Base-by-base conservation (phyloP, 2,113 vertebrate species). In the Neoarius graeffei region DNA sequence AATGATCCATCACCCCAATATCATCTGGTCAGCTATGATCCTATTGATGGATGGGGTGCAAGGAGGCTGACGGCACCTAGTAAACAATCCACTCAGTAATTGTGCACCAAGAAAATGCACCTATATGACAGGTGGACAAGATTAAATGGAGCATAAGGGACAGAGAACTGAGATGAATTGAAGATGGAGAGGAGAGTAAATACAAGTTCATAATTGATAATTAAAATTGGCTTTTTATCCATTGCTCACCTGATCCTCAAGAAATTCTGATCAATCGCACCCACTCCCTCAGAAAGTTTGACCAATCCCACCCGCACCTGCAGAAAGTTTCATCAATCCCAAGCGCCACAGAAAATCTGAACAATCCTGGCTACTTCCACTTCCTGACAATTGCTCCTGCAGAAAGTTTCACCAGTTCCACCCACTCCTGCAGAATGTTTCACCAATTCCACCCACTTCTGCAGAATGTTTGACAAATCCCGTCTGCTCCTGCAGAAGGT, bases 1-100 rank as follows among this genome's bases (percentile, higher is more conserved):
- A 57, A 57, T 59, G n/a, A 59, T 57, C n/a, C 54, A 30, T 80
- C 77, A 57, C 27, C 27, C 13, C n/a, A 81, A 81, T 81, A 81
- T 81, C 77, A 57, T 81, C 77, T 59, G 54, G 77, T 81, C 54
- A 57, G 77, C n/a, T 30, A 30, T 79, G 50, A 54, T n/a, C 11
- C 25, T 25, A 79, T 5, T 74, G 42, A 74, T 74, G 42, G 42
- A 74, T 50, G 71, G 76, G 9, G 10, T 52, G 52, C 52, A 77
- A 27, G 11, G n/a, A 56, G 25, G 25, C 77, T 19, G 52, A 54
- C 50, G 54, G 50, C 1, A 1, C 50, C 25, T 56, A 79, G 77
- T 56, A 80, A 80, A 54, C 9, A 1, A 80, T 80, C 52, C 52
- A 80, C 23, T 52, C 48, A 54, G n/a, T 17, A 54, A 54, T 27